Base-by-base conservation (phyloP, 2,888 invertebrate genomes). In the Caenorhabditis sp. region DNA sequence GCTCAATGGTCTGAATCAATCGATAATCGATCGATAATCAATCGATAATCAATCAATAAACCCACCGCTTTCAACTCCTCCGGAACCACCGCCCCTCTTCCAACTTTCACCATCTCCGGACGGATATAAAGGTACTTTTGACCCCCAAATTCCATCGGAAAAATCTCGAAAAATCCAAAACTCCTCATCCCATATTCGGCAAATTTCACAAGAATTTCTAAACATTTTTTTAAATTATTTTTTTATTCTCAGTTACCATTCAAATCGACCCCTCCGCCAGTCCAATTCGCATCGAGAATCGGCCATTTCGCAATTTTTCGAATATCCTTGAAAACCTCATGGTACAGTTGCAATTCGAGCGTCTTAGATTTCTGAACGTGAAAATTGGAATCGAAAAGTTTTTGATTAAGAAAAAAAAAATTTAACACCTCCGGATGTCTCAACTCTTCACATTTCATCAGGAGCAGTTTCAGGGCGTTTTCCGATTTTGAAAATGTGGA, bases 201-300 rank as follows among this genome's bases (percentile, higher is more conserved):
- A 32, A 32, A 32, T 32, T 32, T 32, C 4, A 32, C 4, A 32
- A 32, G 13, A 40, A 40, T 13, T 13, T 40, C 13, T 40, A 11
- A 2, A 11, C 2, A 40, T 40, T 40, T 40, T 40, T 40, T 13
- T 2, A 40, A 40, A 40, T 13, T 11, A 40, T 11, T 40, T 40
- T 5, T 13, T 13, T 13, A 40, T 11, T 2, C 13, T 13, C 2
- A 40, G 11, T 13, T 9, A 47, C 47, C n/a, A 47, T 47, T 47
- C n/a, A 47, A n/a, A n/a, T 47, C 11, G n/a, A 18, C 9, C 18
- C 18, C 3, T 47, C 47, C 18, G 18, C 4, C 18, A n/a, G n/a
- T 11, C 47, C 65, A 65, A 32, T 65, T 37, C 6, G 18, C 6
- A 22, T 65, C 37, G 4, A 65, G n/a, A 20, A 65, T 53, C 9